Evolutionary conservation across 2,888 invertebrate genomes (phyloP).

Genomic region (Thelaira solivaga): DNA sequence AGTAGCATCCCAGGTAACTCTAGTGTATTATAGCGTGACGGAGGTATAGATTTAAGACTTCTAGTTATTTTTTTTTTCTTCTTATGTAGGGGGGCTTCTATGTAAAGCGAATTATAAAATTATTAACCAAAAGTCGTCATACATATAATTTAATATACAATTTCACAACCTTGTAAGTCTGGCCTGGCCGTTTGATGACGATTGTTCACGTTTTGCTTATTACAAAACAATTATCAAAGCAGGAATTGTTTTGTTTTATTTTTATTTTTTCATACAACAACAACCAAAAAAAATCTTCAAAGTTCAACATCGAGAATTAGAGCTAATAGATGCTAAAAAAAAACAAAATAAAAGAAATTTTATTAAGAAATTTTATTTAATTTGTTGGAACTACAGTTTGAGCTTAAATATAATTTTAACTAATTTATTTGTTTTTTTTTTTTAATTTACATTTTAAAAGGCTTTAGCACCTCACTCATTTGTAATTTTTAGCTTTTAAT

Average conservation of each 20-base stretch:
- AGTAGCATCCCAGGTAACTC: constrained; percentile 41
- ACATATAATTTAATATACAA: constrained; percentile 56
- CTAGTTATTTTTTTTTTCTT: constrained; percentile 8
- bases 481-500: too few species aligned
- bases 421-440: too few species aligned
- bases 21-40: constrained; percentile 47
- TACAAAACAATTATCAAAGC: constrained; percentile 71
- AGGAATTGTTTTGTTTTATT: constrained; percentile 20
- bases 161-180: constrained; percentile 42
- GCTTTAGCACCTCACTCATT: too few species aligned
- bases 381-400: too few species aligned
- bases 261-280: too few species aligned
- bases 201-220: constrained; percentile 68
- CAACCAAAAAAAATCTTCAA: background rate
- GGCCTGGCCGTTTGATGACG: constrained; percentile 29
- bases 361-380: too few species aligned
- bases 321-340: too few species aligned
- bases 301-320: background rate
- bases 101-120: constrained; percentile 10
- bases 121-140: constrained; percentile 45
- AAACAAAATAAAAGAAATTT: too few species aligned
- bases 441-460: too few species aligned
- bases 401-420: too few species aligned
- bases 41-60: constrained; percentile 13
- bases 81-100: background rate